phyloP scores from a whole-genome alignment of 2,113 vertebrate genomes.

The Halichoerus grypus region DNA sequence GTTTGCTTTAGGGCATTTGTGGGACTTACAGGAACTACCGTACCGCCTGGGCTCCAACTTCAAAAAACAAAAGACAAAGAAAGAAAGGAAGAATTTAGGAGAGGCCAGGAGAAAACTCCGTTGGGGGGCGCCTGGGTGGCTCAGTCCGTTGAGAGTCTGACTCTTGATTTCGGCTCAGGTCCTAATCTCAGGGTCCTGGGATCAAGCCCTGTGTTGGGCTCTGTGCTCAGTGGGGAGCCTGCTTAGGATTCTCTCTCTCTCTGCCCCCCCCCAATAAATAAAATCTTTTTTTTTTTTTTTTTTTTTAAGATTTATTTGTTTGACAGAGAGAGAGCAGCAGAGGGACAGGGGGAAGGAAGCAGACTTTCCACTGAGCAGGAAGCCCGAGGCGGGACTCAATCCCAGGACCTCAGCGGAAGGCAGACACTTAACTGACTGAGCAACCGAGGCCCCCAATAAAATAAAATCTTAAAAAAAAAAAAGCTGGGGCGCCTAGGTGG shows the following conservation, averaged over 20 bases:
- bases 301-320: too few relatives aligned
- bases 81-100: neutral
- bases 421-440: too few relatives aligned
- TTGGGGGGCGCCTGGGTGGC: neutral
- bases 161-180: neutral
- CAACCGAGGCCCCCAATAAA: neutral
- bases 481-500: too few relatives aligned
- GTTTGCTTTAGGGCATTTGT: neutral
- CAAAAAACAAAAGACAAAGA: neutral
- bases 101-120: too few relatives aligned
- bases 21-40: neutral
- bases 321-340: too few relatives aligned
- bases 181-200: neutral
- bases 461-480: neutral
- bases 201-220: neutral
- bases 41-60: neutral
- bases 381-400: too few relatives aligned
- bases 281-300: too few relatives aligned
- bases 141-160: neutral
- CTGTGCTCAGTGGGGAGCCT: neutral
- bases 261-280: neutral
- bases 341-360: too few relatives aligned
- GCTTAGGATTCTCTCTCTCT: neutral
- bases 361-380: too few relatives aligned
- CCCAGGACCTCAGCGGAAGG: neutral